These are phyloP conservation scores for Benitochromis conjunctus DNA, from an alignment of 2,113 vertebrate species.

Conservation along the genomic window DNA sequence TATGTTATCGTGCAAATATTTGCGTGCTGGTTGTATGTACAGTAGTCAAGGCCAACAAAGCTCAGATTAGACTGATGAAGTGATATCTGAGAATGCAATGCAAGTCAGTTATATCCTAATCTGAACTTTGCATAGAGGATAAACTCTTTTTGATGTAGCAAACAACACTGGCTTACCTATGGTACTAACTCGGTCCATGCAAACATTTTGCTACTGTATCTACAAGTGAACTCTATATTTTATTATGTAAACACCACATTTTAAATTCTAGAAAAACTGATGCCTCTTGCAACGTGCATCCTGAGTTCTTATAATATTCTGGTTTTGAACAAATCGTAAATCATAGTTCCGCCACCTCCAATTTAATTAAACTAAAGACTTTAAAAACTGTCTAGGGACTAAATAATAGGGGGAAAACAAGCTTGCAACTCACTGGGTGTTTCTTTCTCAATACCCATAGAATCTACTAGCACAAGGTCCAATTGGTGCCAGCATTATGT, in stretches of 20 bases:
- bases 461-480: conserved; percentile 18
- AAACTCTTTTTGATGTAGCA: not conserved
- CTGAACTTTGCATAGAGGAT: not conserved
- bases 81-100: not conserved
- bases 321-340: not conserved
- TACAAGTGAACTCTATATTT: not conserved
- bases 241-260: not conserved
- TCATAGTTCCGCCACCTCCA: not conserved
- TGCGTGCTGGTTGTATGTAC: not conserved
- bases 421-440: not conserved
- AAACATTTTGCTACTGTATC: not conserved
- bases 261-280: not conserved
- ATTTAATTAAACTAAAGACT: not conserved
- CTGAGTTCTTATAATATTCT: not conserved
- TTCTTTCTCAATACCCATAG: not conserved
- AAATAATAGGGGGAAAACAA: not conserved
- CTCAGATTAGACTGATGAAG: not conserved
- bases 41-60: not conserved
- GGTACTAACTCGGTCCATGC: not conserved
- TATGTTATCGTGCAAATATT: not conserved
- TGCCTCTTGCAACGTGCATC: not conserved
- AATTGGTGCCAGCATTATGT: conserved; percentile 45
- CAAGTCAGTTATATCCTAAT: not conserved
- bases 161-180: not conserved
- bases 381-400: not conserved